phyloP scores from a whole-genome alignment of 2,797 vertebrate species.

The Serranus cabrilla region DNA sequence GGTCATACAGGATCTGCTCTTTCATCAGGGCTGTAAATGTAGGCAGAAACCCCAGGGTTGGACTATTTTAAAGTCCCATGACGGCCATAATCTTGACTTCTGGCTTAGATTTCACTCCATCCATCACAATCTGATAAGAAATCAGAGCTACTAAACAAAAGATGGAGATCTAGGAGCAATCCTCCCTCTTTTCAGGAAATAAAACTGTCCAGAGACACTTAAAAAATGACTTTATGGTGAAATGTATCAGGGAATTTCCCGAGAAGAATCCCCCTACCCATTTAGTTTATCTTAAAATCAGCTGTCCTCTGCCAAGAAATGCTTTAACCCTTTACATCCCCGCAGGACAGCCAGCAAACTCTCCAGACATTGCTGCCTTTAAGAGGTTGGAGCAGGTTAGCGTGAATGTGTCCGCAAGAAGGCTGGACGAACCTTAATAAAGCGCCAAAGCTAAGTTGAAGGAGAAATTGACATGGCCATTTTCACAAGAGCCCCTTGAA shows the following conservation, averaged over 20 bases:
- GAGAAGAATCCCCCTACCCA: constrained; percentile 52
- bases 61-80: constrained; percentile 53
- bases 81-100: constrained; percentile 47
- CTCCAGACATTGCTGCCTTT: no score
- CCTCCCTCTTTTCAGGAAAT: constrained; percentile 56
- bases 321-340: not conserved
- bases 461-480: no score
- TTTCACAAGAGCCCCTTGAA: no score
- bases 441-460: no score
- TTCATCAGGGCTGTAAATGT: constrained; percentile 61
- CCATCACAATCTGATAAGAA: constrained; percentile 69
- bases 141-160: constrained; percentile 58
- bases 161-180: constrained; percentile 49
- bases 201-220: constrained; percentile 63
- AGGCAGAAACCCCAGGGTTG: constrained; percentile 33
- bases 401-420: no score
- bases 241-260: constrained; percentile 65
- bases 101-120: constrained; percentile 64
- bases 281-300: constrained; percentile 40
- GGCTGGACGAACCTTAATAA: no score
- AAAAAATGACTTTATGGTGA: constrained; percentile 45
- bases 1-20: constrained; percentile 23
- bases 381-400: no score
- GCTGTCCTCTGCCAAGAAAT: constrained; percentile 44
- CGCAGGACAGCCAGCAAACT: no score